These are phyloP conservation scores for Drosophila paucipuncta DNA, from an alignment of 2,888 invertebrate species.

Conservation along the genomic window DNA sequence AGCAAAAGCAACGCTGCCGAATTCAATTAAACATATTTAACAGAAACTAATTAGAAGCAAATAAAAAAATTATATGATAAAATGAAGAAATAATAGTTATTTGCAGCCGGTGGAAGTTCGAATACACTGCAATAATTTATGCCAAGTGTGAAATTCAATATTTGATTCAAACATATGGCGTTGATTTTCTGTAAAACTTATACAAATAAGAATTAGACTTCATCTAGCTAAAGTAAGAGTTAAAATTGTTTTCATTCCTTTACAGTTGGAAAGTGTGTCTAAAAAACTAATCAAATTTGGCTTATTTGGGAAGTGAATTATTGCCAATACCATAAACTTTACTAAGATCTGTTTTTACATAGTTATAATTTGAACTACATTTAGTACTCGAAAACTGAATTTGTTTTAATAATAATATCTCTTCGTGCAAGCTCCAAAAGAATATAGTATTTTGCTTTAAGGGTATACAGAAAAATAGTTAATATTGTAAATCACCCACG, in stretches of 20 bases:
- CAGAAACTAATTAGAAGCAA: conserved; percentile 46
- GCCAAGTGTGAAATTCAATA: not conserved
- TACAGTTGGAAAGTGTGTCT: not conserved
- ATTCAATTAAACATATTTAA: conserved; percentile 55
- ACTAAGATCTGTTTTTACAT: not conserved
- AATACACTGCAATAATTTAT: not conserved
- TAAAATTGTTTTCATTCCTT: not conserved
- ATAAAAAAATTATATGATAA: conserved; percentile 17
- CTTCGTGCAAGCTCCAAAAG: not conserved
- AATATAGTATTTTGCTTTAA: not conserved
- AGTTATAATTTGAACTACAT: not conserved
- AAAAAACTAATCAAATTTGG: not conserved
- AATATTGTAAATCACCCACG: conserved; percentile 30
- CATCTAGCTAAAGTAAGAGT: not conserved
- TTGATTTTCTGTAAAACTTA: not conserved
- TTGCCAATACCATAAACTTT: not conserved
- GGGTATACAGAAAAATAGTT: not conserved
- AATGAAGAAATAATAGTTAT: not conserved
- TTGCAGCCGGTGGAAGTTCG: not conserved
- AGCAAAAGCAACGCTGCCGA: conserved; percentile 25
- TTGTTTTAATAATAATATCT: not conserved
- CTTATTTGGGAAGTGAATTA: not conserved
- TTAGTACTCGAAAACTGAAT: not conserved
- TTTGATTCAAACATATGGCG: not conserved
- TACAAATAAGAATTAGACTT: not conserved